Base-by-base conservation (phyloP, 30 jellyfish, hydroid and myxozoan genomes). In the Clytia hemisphaerica region DNA sequence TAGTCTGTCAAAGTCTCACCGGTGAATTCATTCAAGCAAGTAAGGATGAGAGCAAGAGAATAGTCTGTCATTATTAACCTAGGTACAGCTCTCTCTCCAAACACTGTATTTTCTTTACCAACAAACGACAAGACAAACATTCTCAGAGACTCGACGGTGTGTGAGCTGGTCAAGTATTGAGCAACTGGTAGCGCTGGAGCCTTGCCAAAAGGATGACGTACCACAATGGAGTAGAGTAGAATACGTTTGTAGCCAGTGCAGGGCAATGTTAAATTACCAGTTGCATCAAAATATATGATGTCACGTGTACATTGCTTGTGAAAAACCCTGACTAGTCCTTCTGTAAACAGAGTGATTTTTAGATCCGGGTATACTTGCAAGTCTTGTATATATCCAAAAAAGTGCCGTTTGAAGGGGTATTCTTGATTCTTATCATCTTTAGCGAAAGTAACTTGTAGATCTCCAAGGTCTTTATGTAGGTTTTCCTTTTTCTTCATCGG, bases 151-250 rank as follows among this genome's bases (percentile, higher is more conserved):
- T 31, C 76, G 0, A 37, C 76, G 19, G 76, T 6, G 40, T 69
- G 81, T 21, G 49, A 58, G 37, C 53, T 69, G 27, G 81, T 69
- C 34, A 69, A 32, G 19, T 49, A 69, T 59, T 49, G 71, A 22
- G 71, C 72, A 4, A 69, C 32, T 3, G 81, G 81, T 16, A 69
- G 81, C 37, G 81, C 71, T 4, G 81, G 60, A 22, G 81, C 81
- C 0, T 35, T 59, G 2, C 55, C 46, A 29, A 69, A 69, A 15
- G 71, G 71, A 69, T 69, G 81, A 28, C 71, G 28, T 32, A 71
- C 47, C 2, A 55, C 65, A 2, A 60, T 71, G 29, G 68, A 50
- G 24, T 55, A 73, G 37, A 55, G 59, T 4, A 73, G 44, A 40
- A 55, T 29, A 55, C 33, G 31, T 73, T 22, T 65, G 26, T 10